Percentiles rank a stretch among this genome's conserved stretches.
phyloP scores from a whole-genome alignment of 2,113 vertebrate species.

The Oceanodroma tethys region DNA sequence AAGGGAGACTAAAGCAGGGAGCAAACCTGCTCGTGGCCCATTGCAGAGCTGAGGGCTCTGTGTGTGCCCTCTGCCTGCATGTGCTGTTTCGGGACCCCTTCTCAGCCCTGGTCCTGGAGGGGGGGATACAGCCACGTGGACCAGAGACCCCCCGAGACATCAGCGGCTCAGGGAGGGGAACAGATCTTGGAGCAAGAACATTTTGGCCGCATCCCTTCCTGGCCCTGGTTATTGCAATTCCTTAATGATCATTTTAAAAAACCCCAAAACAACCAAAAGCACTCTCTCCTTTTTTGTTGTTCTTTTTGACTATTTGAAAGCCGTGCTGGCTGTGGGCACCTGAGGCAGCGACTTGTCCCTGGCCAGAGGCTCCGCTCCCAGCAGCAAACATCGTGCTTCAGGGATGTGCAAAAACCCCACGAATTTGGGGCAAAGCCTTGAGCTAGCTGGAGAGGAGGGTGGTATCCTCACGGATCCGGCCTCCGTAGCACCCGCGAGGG shows the following conservation, averaged over 20 bases:
- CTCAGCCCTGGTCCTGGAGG: not conserved
- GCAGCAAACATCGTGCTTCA: not conserved
- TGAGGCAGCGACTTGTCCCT: accelerated
- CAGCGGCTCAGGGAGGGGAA: not conserved
- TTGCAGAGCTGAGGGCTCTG: not conserved
- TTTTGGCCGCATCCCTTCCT: not conserved
- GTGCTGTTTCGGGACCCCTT: not conserved
- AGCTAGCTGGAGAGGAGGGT: not conserved
- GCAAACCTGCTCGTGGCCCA: accelerated
- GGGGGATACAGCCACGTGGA: not conserved
- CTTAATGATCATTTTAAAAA: not conserved
- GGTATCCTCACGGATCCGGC: not conserved
- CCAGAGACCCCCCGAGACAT: not conserved
- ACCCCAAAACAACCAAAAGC: not conserved
- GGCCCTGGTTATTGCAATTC: not conserved
- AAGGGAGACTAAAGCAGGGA: not conserved
- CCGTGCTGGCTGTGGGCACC: accelerated
- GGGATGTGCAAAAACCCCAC: accelerated
- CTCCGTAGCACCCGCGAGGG: not conserved
- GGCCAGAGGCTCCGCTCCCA: accelerated
- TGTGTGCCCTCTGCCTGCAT: accelerated
- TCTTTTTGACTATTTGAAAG: not conserved
- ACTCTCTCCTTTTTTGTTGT: too few relatives aligned
- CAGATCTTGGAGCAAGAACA: accelerated
- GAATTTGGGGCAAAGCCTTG: not conserved